phyloP scores from a whole-genome alignment of 2,888 invertebrate species.

The Pyralis farinalis region DNA sequence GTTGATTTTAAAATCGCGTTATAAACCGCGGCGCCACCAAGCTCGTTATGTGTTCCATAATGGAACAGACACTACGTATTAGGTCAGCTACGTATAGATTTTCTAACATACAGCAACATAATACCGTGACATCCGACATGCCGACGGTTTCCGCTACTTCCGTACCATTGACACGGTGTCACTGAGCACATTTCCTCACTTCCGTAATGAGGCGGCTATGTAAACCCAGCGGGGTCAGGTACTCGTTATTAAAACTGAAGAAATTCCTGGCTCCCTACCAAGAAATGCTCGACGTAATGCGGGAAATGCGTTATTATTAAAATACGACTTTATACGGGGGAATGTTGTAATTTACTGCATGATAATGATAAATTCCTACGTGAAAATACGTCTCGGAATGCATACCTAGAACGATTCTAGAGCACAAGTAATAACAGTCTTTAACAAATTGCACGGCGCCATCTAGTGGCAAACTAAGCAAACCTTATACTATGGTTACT shows the following conservation, averaged over 20 bases:
- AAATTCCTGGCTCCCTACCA: not conserved
- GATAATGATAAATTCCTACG: not conserved
- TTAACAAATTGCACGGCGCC: too few species aligned
- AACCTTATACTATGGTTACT: too few species aligned
- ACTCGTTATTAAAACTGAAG: not conserved
- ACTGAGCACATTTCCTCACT: constrained; percentile 19
- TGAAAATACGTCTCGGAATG: too few species aligned
- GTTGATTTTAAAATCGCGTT: too few species aligned
- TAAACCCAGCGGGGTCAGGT: not conserved
- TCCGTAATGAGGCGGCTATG: constrained; percentile 15
- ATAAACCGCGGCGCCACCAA: too few species aligned
- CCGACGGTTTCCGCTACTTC: constrained; percentile 12
- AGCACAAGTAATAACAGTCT: too few species aligned
- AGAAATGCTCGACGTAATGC: not conserved
- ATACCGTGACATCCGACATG: not conserved
- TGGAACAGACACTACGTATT: not conserved
- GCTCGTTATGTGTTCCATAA: too few species aligned
- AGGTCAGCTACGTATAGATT: not conserved
- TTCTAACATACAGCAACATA: not conserved
- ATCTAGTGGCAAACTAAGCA: too few species aligned
- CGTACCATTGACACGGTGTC: constrained; percentile 19
- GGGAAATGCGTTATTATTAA: constrained; percentile 4
- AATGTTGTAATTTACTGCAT: not conserved
- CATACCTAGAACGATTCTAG: too few species aligned
- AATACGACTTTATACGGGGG: not conserved